Evolutionary conservation across 2,888 invertebrate species (phyloP).

Genomic region (Morpho helenor): DNA sequence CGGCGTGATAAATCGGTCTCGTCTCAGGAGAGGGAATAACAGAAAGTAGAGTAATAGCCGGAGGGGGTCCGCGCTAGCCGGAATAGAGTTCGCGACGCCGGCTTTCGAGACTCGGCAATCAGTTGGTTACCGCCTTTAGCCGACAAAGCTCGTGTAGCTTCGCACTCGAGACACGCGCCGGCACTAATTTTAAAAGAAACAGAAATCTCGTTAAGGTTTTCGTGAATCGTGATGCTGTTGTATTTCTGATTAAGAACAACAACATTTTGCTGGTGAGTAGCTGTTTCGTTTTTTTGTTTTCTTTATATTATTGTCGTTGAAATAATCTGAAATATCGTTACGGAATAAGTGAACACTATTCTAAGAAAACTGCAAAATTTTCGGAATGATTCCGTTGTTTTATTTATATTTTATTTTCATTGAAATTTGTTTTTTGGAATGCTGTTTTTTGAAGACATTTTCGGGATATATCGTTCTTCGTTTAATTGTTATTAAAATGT

Average conservation of each 20-base stretch:
- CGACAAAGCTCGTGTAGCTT: constrained; percentile 51
- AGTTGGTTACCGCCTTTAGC: constrained; percentile 64
- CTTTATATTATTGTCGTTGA: background rate
- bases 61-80: constrained; percentile 39
- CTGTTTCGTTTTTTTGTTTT: background rate
- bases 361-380: too few species aligned
- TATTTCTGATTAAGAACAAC: constrained; percentile 10
- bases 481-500: too few species aligned
- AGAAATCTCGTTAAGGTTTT: constrained; percentile 27
- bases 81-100: constrained; percentile 8
- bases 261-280: constrained; percentile 17
- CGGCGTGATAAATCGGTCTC: constrained; percentile 64
- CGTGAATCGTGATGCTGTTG: constrained; percentile 24
- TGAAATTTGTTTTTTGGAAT: too few species aligned
- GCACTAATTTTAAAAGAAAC: constrained; percentile 7
- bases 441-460: too few species aligned
- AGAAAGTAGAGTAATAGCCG: constrained; percentile 71
- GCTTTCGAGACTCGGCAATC: constrained; percentile 24
- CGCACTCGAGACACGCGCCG: constrained; percentile 6
- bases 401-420: too few species aligned
- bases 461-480: too few species aligned
- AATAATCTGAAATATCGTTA: background rate
- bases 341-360: background rate
- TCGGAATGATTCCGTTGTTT: too few species aligned
- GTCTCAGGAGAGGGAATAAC: constrained; percentile 65